A percentile compares a stretch with the other conserved stretches of the same genome.
phyloP scores from a whole-genome alignment of 2,113 vertebrate genomes.

The Scolopax mira region DNA sequence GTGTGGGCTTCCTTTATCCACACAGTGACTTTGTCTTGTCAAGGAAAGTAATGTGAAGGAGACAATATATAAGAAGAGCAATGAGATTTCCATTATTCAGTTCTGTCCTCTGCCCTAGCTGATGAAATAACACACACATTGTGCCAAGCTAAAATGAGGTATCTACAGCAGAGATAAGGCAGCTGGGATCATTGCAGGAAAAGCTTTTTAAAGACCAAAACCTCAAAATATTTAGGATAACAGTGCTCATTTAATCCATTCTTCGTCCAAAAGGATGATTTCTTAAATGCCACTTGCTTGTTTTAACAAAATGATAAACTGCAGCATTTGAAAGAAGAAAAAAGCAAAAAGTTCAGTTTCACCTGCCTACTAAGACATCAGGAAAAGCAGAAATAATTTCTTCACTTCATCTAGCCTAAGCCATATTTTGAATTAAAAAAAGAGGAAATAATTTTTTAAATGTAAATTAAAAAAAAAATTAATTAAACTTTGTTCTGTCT shows the following conservation, averaged over 20 bases:
- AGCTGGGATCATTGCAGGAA: neutral
- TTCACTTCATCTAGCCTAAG: neutral
- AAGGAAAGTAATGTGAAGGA: neutral
- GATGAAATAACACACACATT: rapidly evolving
- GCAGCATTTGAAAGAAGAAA: neutral
- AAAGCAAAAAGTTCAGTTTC: neutral
- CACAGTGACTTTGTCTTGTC: neutral
- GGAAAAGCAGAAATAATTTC: neutral
- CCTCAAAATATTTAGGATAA: neutral
- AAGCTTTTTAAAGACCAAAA: neutral
- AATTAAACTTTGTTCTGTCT: neutral
- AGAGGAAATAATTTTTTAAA: neutral
- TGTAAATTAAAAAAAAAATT: neutral
- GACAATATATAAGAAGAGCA: neutral
- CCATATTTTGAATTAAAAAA: neutral
- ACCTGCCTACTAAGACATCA: neutral
- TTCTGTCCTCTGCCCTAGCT: neutral
- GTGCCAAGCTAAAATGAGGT: neutral
- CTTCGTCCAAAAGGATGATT: neutral
- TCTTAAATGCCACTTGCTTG: neutral
- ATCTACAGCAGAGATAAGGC: neutral
- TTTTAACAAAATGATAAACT: neutral
- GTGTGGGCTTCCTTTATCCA: neutral
- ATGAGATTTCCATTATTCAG: neutral
- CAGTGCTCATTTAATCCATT: neutral